Percentiles rank a stretch among this genome's conserved stretches.
Evolutionary conservation across 2,113 vertebrate genomes (phyloP).

Genomic region (Hydrochoerus hydrochaeris): DNA sequence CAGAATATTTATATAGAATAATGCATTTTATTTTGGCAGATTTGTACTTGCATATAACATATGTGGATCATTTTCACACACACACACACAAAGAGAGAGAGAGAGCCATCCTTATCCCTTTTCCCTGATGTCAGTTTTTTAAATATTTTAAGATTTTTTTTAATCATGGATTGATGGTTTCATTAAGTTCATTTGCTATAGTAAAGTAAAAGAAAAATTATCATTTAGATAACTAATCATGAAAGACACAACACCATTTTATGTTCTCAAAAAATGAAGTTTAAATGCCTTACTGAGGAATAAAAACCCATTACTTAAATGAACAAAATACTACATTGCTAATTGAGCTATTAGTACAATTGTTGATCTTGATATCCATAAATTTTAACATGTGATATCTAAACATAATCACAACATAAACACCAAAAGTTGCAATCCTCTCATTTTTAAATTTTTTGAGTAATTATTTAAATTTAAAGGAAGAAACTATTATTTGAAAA

Average conservation of each 20-base stretch:
- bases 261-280: constrained; percentile 14
- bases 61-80: not conserved
- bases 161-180: not conserved
- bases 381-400: not conserved
- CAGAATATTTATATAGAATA: not conserved
- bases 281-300: not conserved
- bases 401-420: not conserved
- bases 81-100: not conserved
- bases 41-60: not conserved
- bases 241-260: not conserved
- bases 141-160: not conserved
- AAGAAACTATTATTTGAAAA: not conserved
- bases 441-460: not conserved
- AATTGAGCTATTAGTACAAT: not conserved
- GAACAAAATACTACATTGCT: not conserved
- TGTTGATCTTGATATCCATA: not conserved
- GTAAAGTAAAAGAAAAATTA: not conserved
- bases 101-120: not conserved
- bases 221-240: not conserved
- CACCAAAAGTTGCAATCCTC: not conserved
- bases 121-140: not conserved
- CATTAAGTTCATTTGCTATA: not conserved
- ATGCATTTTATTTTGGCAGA: not conserved
- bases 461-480: not conserved
- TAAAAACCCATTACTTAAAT: not conserved